phyloP scores from a whole-genome alignment of 53 echinoderm and acorn worm genomes.

The Luidia sarsii region DNA sequence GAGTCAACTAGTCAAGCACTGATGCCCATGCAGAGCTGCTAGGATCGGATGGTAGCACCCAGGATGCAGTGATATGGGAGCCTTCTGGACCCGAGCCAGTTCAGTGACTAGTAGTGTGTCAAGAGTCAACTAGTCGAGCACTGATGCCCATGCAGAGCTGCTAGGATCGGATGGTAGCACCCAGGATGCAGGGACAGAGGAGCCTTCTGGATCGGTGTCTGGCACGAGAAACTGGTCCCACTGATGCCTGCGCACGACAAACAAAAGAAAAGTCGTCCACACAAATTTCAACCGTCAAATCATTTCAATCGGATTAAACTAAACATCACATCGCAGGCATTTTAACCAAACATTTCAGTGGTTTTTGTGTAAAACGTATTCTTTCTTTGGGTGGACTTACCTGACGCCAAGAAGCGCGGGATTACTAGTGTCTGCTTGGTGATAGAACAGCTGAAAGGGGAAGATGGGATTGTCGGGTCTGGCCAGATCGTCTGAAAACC shows the following conservation, averaged over 20 bases:
- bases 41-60: conserved; percentile 72
- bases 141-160: conserved; percentile 67
- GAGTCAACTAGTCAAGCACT: conserved; percentile 56
- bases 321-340: no score
- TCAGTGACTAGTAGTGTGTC: no score
- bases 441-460: conserved; percentile 72
- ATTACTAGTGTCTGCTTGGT: conserved; percentile 65
- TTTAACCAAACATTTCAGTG: no score
- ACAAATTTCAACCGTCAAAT: no score
- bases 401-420: conserved; percentile 78
- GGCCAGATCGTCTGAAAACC: conserved; percentile 49
- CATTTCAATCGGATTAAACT: no score
- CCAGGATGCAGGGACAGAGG: conserved; percentile 73
- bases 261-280: no score
- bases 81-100: no score
- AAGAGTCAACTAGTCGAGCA: conserved; percentile 51
- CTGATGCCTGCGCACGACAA: conserved; percentile 49
- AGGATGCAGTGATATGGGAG: conserved; percentile 63
- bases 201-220: conserved; percentile 53
- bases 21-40: conserved; percentile 66
- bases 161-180: conserved; percentile 63
- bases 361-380: background rate
- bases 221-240: conserved; percentile 80
- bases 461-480: conserved; percentile 42
- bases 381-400: conserved; percentile 20